These are phyloP conservation scores for Phrynocephalus forsythii DNA, from an alignment of 2,797 vertebrate genomes.

Conservation along the genomic window DNA sequence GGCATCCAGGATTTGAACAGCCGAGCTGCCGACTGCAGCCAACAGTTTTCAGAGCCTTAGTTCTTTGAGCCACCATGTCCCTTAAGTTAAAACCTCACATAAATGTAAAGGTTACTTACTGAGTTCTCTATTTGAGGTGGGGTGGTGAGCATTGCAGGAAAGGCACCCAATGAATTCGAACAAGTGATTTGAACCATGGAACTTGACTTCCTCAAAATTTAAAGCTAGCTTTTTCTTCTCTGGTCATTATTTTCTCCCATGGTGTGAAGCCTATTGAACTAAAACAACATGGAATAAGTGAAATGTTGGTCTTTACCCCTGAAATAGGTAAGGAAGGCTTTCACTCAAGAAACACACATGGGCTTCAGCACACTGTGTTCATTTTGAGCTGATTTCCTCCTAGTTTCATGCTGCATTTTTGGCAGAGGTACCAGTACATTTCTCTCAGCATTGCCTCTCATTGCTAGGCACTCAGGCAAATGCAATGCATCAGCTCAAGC, in stretches of 20 bases:
- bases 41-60: no score
- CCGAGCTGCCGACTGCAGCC: no score
- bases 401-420: neutral
- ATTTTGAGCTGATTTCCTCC: neutral
- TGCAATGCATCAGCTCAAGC: constrained; percentile 14
- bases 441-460: neutral
- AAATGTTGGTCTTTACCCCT: constrained; percentile 2
- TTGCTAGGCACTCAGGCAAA: constrained; percentile 20
- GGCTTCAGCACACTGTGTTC: neutral
- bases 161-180: neutral
- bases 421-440: neutral
- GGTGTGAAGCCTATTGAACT: constrained; percentile 21
- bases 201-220: neutral
- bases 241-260: constrained; percentile 16
- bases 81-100: neutral
- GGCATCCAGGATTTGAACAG: no score
- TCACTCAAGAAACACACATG: neutral
- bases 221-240: neutral
- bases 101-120: neutral
- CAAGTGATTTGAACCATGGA: neutral
- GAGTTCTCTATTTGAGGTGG: neutral
- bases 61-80: no score
- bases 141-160: neutral
- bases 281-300: constrained; percentile 12
- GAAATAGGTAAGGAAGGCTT: constrained; percentile 4